phyloP scores from a whole-genome alignment of 2,797 vertebrate genomes.

The Enteromius mattozi region DNA sequence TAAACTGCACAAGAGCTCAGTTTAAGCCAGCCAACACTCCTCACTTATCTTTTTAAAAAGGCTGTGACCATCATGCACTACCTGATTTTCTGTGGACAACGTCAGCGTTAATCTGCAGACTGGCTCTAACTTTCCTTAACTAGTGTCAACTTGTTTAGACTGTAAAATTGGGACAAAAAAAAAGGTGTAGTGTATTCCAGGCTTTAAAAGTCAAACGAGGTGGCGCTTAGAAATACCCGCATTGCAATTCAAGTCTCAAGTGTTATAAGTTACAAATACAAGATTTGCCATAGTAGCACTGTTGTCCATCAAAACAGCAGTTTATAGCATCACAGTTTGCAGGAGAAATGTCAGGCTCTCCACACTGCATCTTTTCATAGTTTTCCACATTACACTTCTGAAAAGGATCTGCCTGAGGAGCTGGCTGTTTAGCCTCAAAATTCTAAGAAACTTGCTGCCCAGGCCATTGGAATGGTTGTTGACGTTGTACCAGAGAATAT shows the following conservation, averaged over 20 bases:
- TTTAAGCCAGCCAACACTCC: not conserved
- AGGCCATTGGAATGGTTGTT: slow-evolving; percentile 3
- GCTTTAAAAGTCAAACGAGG: not conserved
- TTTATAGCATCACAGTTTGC: slow-evolving; percentile 57
- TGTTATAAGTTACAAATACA: slow-evolving; percentile 58
- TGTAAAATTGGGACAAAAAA: no score
- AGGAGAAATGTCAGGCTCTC: slow-evolving; percentile 25
- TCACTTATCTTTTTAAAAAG: not conserved
- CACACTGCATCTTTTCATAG: slow-evolving; percentile 63
- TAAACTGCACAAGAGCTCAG: not conserved
- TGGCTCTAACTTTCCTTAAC: no score
- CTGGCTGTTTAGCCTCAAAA: not conserved
- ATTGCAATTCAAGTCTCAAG: not conserved
- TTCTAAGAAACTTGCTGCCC: not conserved
- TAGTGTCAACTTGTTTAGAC: no score
- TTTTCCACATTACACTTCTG: slow-evolving; percentile 63
- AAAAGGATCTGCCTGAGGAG: not conserved
- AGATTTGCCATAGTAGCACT: slow-evolving; percentile 71
- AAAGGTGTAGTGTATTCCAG: no score
- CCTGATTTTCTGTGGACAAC: no score
- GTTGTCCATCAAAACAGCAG: slow-evolving; percentile 72
- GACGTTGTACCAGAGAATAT: not conserved
- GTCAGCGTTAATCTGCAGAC: no score
- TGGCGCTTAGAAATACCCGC: not conserved
- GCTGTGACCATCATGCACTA: no score